Evolutionary conservation across 2,113 vertebrate species (phyloP), one percentile per base, ranked within the genome.

Genomic region (Macquaria ambigua): DNA sequence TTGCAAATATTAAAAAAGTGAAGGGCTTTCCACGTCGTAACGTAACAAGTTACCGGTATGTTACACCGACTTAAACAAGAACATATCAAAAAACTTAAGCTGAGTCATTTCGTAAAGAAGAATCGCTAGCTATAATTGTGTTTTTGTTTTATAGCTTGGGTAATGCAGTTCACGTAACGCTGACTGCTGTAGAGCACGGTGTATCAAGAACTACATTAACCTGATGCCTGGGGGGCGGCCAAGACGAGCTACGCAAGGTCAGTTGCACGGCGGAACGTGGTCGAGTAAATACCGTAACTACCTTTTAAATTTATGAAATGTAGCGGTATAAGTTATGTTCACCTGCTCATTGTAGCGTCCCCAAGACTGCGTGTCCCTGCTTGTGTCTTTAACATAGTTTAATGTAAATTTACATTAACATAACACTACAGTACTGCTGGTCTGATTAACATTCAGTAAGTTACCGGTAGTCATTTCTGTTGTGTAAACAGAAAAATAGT

Each of bases 151-250:
- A 0, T 16, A 48, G 48, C 0, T 23, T 71, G 93, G 91, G 86
- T 73, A 93, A 82, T 93, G 93, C 88, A 90, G 91, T 94, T 69
- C 25, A 14, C 14, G 2, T 2, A 23, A 7, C 14, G 28, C 9
- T 6, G 16, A 50, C 16, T 0, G 8, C 16, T 0, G 5, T 2
- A 1, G 7, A 8, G 0, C 0, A 0, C 0, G 16, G 1, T 0
- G 3, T 0, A 0, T 15, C 0, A 28, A 23, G 46, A 77, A 93
- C 64, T 89, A 91, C 90, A 92, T 68, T 80, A 21, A 7, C 93
- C 93, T 93, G 1, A 80, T 85, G 46, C 4, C 73, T 9, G 8
- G 64, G 64, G 39, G 64, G 5, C 12, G 2, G 14, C 21, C 2
- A 3, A 20, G 31, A 25, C 18, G 18, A 21, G 37, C 56, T 12